phyloP scores from a whole-genome alignment of 2,797 vertebrate genomes.

The Myotis findleyi region DNA sequence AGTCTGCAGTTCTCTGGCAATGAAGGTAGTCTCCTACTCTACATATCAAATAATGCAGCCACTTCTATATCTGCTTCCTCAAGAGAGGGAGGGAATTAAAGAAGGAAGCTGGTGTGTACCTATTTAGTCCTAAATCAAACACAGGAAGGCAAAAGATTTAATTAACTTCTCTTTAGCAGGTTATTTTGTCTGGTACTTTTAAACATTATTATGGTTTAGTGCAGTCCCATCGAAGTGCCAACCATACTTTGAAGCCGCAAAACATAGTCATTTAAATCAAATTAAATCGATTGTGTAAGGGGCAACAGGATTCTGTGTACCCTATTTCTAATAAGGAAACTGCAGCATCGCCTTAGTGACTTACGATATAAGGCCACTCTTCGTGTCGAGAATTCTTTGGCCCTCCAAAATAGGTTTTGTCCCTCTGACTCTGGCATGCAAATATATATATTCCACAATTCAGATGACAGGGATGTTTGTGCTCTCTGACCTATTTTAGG shows the following conservation, averaged over 20 bases:
- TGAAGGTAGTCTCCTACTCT: not conserved
- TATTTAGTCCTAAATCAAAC: slow-evolving; percentile 62
- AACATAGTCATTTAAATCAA: not conserved
- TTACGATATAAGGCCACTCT: not conserved
- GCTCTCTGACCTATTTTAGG: slow-evolving; percentile 13
- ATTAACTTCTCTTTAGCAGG: not conserved
- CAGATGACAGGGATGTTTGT: not conserved
- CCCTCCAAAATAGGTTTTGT: not conserved
- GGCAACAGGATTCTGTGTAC: not conserved
- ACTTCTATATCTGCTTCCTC: not conserved
- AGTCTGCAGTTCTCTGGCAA: not conserved
- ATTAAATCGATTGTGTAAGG: not conserved
- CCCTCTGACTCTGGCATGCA: not conserved
- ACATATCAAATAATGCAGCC: not conserved
- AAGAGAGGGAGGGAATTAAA: not conserved
- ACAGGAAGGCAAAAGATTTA: not conserved
- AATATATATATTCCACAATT: not conserved
- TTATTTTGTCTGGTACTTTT: slow-evolving; percentile 50
- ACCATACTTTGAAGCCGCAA: not conserved
- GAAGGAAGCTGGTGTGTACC: not conserved
- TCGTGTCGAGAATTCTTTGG: not conserved
- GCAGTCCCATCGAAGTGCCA: not conserved
- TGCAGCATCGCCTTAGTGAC: not conserved
- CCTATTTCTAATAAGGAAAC: slow-evolving; percentile 16
- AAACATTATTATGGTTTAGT: slow-evolving; percentile 15